phyloP scores from a whole-genome alignment of 1,140 invertebrate genomes.

The Pygmarrhopalites habei region DNA sequence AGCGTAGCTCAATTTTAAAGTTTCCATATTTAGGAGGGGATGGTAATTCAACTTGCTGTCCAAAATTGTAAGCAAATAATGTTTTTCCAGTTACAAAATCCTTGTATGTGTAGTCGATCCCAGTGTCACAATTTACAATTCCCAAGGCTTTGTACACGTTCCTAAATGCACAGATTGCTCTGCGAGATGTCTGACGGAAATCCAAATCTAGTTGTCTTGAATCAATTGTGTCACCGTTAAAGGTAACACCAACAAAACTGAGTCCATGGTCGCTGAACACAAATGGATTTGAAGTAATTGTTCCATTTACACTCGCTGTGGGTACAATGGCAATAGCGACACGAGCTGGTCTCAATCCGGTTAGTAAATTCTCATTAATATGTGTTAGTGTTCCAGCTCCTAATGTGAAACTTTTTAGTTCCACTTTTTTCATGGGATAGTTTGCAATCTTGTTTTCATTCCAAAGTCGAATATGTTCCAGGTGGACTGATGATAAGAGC shows the following conservation, averaged over 20 bases:
- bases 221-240: constrained; percentile 18
- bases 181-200: background rate
- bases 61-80: constrained; percentile 14
- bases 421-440: constrained; percentile 27
- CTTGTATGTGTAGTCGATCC: background rate
- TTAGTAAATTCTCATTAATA: constrained; percentile 26
- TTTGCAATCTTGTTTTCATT: constrained; percentile 9
- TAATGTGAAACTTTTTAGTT: constrained; percentile 29
- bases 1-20: constrained; percentile 20
- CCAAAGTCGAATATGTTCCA: constrained; percentile 21
- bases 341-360: constrained; percentile 26
- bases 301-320: constrained; percentile 20
- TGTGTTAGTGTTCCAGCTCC: constrained; percentile 8
- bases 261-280: constrained; percentile 20
- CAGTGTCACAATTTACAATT: background rate
- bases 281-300: constrained; percentile 18
- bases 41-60: constrained; percentile 4
- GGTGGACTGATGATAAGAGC: background rate
- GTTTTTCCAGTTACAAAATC: constrained; percentile 13
- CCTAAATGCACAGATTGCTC: constrained; percentile 11
- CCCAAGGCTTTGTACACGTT: constrained; percentile 14
- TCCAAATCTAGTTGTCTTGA: constrained; percentile 6
- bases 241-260: constrained; percentile 14
- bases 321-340: constrained; percentile 24
- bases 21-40: constrained; percentile 12